phyloP scores from a whole-genome alignment of 2,113 vertebrate genomes.

The Oreotrochilus melanogaster region DNA sequence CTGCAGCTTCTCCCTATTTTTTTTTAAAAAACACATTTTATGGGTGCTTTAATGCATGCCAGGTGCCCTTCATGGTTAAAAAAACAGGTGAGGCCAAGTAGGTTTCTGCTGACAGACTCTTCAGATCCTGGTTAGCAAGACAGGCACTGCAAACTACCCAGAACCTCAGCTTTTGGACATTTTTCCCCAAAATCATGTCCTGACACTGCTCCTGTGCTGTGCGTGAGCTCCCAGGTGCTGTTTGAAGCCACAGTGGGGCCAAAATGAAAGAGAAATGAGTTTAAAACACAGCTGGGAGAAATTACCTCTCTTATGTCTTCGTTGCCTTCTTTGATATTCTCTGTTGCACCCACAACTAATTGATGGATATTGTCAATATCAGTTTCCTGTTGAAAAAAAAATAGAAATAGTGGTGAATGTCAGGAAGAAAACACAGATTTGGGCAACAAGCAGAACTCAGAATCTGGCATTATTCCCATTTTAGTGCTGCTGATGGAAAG shows the following conservation, averaged over 20 bases:
- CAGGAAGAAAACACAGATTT: neutral
- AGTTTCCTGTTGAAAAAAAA: slow-evolving; percentile 81
- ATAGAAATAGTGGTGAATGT: neutral
- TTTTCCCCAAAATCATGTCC: neutral
- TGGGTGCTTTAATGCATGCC: neutral
- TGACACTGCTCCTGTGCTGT: accelerated
- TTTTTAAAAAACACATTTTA: neutral
- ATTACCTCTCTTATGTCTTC: slow-evolving; percentile 96
- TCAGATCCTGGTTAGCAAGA: neutral
- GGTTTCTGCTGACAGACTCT: neutral
- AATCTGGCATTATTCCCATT: neutral
- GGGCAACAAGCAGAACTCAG: neutral
- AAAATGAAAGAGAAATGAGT: neutral
- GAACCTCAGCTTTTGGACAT: neutral
- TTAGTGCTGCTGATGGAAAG: neutral
- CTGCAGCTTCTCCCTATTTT: neutral
- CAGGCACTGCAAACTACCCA: accelerated
- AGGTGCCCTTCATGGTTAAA: neutral
- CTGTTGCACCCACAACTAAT: slow-evolving; percentile 94
- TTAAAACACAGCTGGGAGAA: neutral
- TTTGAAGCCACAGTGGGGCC: neutral
- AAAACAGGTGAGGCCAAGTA: neutral
- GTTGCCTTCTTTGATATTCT: slow-evolving; percentile 98
- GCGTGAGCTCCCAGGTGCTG: accelerated
- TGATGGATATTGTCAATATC: slow-evolving; percentile 96